Evolutionary conservation across 2,888 invertebrate species (phyloP).

Genomic region (Nomada hirtipes): DNA sequence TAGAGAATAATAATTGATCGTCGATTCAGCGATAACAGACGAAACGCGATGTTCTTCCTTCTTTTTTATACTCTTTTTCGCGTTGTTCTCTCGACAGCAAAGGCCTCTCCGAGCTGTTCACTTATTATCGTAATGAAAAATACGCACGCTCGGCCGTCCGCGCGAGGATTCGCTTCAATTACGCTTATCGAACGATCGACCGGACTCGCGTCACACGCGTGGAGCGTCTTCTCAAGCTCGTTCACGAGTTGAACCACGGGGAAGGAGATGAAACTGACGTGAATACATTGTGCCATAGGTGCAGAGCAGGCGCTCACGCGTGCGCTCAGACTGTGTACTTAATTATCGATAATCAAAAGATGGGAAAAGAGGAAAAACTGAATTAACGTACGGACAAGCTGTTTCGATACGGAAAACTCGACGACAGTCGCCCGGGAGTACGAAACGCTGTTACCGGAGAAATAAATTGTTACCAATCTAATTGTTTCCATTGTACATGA

Average conservation of each 20-base stretch:
- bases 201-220: conserved; percentile 38
- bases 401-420: conserved; percentile 32
- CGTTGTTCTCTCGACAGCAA: neutral
- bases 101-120: neutral
- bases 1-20: conserved; percentile 7
- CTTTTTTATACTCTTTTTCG: conserved; percentile 1
- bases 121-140: neutral
- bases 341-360: conserved; percentile 75
- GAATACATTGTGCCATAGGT: conserved; percentile 84
- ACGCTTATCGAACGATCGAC: conserved; percentile 55
- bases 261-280: conserved; percentile 73
- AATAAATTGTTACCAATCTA: conserved; percentile 19
- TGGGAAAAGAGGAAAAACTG: neutral
- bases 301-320: conserved; percentile 74
- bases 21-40: neutral
- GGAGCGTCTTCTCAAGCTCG: conserved; percentile 45
- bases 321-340: conserved; percentile 83
- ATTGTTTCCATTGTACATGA: neutral
- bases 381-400: conserved; percentile 1
- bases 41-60: conserved; percentile 7
- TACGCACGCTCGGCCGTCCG: conserved; percentile 39
- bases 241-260: conserved; percentile 24
- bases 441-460: conserved; percentile 35
- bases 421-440: conserved; percentile 24
- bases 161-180: conserved; percentile 47